A percentile compares a stretch with the other conserved stretches of the same genome.
Conservation (phyloP, 2,797 vertebrate species). For the Acestrorhynchus altus region DNA sequence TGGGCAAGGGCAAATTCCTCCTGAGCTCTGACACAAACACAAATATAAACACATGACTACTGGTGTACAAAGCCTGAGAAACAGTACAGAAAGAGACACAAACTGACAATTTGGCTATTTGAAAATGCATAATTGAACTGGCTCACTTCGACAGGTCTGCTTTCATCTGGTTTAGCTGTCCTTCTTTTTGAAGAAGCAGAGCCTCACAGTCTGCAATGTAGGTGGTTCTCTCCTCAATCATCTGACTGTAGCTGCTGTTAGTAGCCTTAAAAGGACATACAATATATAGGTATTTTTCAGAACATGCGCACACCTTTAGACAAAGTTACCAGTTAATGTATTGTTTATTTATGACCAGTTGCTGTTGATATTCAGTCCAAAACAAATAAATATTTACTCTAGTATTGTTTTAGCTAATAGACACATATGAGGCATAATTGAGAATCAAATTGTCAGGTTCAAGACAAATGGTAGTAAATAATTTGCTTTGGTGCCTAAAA, state of each 20-base stretch:
- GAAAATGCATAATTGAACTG: conserved; percentile 40
- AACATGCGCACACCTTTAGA: not conserved
- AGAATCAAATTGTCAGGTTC: too few species aligned
- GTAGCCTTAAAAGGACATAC: conserved; percentile 71
- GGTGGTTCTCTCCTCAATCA: conserved; percentile 79
- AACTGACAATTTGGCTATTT: not conserved
- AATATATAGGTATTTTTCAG: not conserved
- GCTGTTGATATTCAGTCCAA: too few species aligned
- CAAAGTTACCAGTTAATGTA: not conserved
- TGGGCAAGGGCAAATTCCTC: conserved; percentile 78
- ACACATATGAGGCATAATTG: too few species aligned
- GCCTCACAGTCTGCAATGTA: conserved; percentile 80
- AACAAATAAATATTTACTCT: too few species aligned
- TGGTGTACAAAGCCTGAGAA: not conserved
- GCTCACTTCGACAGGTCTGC: conserved; percentile 84
- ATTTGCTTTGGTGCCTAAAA: too few species aligned
- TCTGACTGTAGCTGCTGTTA: conserved; percentile 75
- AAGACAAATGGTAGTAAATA: too few species aligned
- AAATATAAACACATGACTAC: not conserved
- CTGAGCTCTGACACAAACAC: conserved; percentile 76
- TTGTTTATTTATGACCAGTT: too few species aligned
- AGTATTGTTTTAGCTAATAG: too few species aligned
- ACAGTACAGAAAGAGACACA: not conserved
- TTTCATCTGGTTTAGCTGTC: conserved; percentile 80
- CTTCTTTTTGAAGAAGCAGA: conserved; percentile 79